Percentiles rank a stretch among this genome's conserved stretches.
phyloP scores from a whole-genome alignment of 2,888 invertebrate species.

The Machimus rusticus region DNA sequence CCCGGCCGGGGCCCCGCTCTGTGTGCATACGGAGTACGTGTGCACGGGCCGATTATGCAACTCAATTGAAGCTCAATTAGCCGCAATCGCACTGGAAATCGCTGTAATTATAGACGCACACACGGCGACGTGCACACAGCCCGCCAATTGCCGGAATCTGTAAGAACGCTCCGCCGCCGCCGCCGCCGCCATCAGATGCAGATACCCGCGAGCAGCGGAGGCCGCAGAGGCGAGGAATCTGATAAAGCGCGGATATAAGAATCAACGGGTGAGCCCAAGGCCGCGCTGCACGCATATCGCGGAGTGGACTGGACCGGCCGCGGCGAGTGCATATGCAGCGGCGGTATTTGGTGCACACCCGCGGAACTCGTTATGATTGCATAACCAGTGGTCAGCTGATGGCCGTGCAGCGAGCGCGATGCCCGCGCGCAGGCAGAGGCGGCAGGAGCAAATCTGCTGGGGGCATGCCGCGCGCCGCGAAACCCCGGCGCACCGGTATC shows the following conservation, averaged over 20 bases:
- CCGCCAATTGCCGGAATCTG: slow-evolving; percentile 33
- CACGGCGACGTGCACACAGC: slow-evolving; percentile 12
- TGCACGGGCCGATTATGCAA: slow-evolving; percentile 24
- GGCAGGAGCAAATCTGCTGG: slow-evolving; percentile 19
- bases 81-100: slow-evolving; percentile 39
- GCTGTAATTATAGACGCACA: slow-evolving; percentile 39
- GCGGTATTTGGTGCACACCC: slow-evolving; percentile 37
- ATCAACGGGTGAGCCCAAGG: slow-evolving; percentile 43
- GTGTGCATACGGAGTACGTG: slow-evolving; percentile 5
- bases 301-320: neutral
- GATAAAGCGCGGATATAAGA: slow-evolving; percentile 31
- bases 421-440: neutral
- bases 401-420: neutral
- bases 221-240: slow-evolving; percentile 11
- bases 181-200: slow-evolving; percentile 20
- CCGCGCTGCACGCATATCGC: slow-evolving; percentile 33
- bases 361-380: slow-evolving; percentile 36
- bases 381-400: slow-evolving; percentile 26
- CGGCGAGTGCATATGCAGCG: neutral
- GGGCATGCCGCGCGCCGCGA: neutral
- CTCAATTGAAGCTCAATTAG: slow-evolving; percentile 41
- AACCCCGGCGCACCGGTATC: slow-evolving; percentile 36
- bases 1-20: neutral
- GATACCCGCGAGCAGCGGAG: neutral
- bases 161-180: neutral